Conservation (phyloP, 1,140 invertebrate genomes). For the Rhopalosiphum padi region DNA sequence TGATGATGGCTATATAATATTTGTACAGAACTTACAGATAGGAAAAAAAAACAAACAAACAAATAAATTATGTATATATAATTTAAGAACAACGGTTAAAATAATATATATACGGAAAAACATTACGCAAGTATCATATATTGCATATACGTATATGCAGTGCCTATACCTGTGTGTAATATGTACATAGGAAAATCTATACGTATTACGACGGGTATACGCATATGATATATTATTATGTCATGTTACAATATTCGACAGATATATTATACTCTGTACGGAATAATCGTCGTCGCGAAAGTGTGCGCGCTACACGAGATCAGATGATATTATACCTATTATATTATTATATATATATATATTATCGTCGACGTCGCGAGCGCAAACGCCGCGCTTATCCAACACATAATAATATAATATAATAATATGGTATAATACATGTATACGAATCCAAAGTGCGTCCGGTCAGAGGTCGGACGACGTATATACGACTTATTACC, state of each 20-base stretch:
- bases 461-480: neutral
- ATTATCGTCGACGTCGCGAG: neutral
- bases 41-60: neutral
- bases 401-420: neutral
- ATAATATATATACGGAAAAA: neutral
- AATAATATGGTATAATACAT: neutral
- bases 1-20: neutral
- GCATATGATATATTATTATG: neutral
- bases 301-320: neutral
- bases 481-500: neutral
- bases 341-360: neutral
- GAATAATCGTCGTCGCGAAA: neutral
- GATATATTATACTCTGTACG: too few relatives aligned
- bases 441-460: neutral
- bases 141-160: neutral
- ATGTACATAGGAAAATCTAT: conserved; percentile 8
- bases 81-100: conserved; percentile 27
- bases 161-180: too few relatives aligned
- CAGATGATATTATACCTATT: too few relatives aligned
- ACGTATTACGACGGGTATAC: neutral
- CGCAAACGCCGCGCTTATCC: neutral
- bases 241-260: too few relatives aligned
- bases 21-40: neutral
- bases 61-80: neutral
- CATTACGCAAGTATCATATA: neutral